Evolutionary conservation across 2,888 invertebrate genomes (phyloP), one percentile per base, ranked within the genome.

Genomic region (Pammene fasciana): DNA sequence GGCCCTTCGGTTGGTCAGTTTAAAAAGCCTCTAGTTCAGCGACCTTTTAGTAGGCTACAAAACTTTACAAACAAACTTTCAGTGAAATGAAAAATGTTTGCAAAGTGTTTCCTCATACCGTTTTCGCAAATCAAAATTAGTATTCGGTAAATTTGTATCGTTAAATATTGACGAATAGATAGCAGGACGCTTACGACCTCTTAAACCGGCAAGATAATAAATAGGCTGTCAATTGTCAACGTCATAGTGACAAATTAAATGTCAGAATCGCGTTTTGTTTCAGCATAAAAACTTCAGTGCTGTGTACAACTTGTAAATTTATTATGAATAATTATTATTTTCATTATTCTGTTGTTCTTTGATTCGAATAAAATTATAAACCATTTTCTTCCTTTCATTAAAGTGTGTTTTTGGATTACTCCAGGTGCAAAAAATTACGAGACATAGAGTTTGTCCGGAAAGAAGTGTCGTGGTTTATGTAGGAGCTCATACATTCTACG

Each of bases 1-100:
- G 64, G 52, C 64, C 64, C 52, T 65, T 45, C 26, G 14, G 16
- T 50, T 64, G 68, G 57, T 52, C 45, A 64, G 36, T 68, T 62
- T 38, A 11, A 46, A 45, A 7, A 38, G 46, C 43, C 52, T 45
- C 10, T 60, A 26, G 48, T 59, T 38, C 45, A 46, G 59, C 38
- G 45, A 52, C 26, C 38, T 5, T 38, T 41, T 34, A 9, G 34
- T n/a, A 36, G 16, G 38, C 13, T 59, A 16, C 46, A 52, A 14
- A 45, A 59, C 36, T 14, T 11, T 14, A 8, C 45, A 8, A 26
- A n/a, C 7, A 14, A 2, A 38, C 54, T 65, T 59, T 68, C 14
- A 62, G 57, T 52, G 26, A 64, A 43, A 43, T 48, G n/a, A 55
- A 13, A 0, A 16, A 46, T 46, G 26, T 61, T 61, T 46, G 54